These are phyloP conservation scores for Athripsodes cinereus DNA, from an alignment of 2,888 invertebrate species.

Conservation along the genomic window DNA sequence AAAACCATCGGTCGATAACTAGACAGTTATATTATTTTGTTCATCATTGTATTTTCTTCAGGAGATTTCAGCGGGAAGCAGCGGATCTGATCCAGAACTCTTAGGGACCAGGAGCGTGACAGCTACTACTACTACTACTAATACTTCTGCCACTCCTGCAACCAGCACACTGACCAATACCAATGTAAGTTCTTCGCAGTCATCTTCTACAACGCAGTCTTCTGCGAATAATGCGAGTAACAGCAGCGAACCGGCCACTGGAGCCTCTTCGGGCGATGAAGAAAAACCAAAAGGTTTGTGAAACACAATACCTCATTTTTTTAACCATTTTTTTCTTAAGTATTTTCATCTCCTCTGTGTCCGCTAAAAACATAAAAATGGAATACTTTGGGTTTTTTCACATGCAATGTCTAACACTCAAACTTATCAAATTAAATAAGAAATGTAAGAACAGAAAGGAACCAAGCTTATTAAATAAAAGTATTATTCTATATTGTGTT, in stretches of 20 bases:
- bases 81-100: slow-evolving; percentile 47
- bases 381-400: no score
- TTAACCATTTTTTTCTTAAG: no score
- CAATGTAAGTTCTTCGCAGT: neutral
- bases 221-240: slow-evolving; percentile 5
- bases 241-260: slow-evolving; percentile 16
- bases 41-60: slow-evolving; percentile 27
- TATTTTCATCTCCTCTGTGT: no score
- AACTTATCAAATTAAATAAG: no score
- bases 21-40: neutral
- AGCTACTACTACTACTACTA: slow-evolving; percentile 10
- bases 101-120: slow-evolving; percentile 28
- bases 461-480: no score
- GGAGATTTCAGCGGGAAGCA: slow-evolving; percentile 38
- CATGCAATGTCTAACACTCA: no score
- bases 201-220: slow-evolving; percentile 8
- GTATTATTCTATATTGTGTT: no score
- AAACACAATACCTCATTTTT: neutral
- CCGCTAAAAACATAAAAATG: no score
- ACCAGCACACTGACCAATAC: slow-evolving; percentile 17
- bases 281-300: slow-evolving; percentile 52
- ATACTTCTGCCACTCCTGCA: slow-evolving; percentile 33
- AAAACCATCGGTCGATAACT: no score
- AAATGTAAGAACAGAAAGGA: no score
- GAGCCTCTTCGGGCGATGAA: slow-evolving; percentile 46